Evolutionary conservation across 2,888 invertebrate genomes (phyloP).

Genomic region (Magallana nippona): DNA sequence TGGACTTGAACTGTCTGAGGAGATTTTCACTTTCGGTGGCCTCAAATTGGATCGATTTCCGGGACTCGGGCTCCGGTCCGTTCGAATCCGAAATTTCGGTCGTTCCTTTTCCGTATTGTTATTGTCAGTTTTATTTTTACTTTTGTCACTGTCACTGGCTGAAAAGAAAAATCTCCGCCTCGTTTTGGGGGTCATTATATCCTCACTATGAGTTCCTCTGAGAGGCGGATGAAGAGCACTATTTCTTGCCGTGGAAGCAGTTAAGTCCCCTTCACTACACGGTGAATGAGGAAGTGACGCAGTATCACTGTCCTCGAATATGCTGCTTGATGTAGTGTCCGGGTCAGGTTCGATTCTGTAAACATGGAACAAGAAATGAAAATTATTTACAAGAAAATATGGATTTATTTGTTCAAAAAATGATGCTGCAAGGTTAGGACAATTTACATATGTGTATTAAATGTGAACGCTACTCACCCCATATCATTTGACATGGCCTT

Average conservation of each 20-base stretch:
- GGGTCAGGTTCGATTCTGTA: constrained; percentile 74
- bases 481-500: constrained; percentile 70
- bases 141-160: constrained; percentile 49
- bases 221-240: constrained; percentile 55
- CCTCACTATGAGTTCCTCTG: constrained; percentile 66
- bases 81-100: constrained; percentile 60
- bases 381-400: not conserved
- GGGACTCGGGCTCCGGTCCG: constrained; percentile 59
- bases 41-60: constrained; percentile 55
- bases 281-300: constrained; percentile 72
- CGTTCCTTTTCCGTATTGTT: constrained; percentile 56
- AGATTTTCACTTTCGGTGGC: constrained; percentile 59
- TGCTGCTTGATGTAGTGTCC: constrained; percentile 74
- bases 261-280: constrained; percentile 67
- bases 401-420: too few species aligned
- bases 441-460: too few species aligned
- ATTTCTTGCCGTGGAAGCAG: constrained; percentile 48
- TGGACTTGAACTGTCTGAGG: constrained; percentile 64
- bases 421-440: too few species aligned
- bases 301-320: constrained; percentile 72
- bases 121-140: constrained; percentile 51
- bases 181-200: constrained; percentile 61
- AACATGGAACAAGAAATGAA: constrained; percentile 35
- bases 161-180: constrained; percentile 61
- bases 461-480: constrained; percentile 62